Conservation (phyloP, 2,797 vertebrate genomes). For the Nyctalus aviator region DNA sequence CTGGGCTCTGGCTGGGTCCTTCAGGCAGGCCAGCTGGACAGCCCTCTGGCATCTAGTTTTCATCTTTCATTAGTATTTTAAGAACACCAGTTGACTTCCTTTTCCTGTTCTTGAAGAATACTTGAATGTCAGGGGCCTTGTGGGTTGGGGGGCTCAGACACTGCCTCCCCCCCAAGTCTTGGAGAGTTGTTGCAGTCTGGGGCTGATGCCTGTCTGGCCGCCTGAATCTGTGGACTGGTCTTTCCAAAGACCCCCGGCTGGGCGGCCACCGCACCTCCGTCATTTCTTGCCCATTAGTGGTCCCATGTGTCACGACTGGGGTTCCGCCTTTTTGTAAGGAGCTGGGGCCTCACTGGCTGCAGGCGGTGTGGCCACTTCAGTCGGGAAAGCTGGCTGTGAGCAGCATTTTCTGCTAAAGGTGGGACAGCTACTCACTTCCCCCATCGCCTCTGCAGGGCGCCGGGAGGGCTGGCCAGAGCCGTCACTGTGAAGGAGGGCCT, state of each 20-base stretch:
- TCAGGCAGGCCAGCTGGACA: neutral
- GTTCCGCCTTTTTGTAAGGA: constrained; percentile 43
- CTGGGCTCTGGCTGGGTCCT: neutral
- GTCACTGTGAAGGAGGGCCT: constrained; percentile 85
- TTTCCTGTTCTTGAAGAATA: constrained; percentile 87
- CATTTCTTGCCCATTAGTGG: neutral
- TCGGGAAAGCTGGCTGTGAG: neutral
- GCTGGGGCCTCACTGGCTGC: neutral
- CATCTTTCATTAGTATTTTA: constrained; percentile 52
- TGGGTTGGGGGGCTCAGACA: neutral
- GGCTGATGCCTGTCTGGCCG: accelerated
- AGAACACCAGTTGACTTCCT: constrained; percentile 81
- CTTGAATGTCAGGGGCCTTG: constrained; percentile 85
- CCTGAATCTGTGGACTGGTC: constrained; percentile 40
- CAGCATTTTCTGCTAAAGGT: constrained; percentile 54
- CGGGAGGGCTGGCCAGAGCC: constrained; percentile 83
- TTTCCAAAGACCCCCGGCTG: constrained; percentile 51
- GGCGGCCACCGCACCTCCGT: neutral
- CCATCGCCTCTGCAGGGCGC: neutral
- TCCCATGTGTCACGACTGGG: neutral
- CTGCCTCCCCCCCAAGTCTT: neutral
- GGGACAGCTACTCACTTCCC: constrained; percentile 1
- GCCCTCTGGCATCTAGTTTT: neutral
- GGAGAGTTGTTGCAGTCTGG: neutral
- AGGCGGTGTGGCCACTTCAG: neutral